Evolutionary conservation across 2,797 vertebrate genomes (phyloP).

Genomic region (Malurus leucopterus): DNA sequence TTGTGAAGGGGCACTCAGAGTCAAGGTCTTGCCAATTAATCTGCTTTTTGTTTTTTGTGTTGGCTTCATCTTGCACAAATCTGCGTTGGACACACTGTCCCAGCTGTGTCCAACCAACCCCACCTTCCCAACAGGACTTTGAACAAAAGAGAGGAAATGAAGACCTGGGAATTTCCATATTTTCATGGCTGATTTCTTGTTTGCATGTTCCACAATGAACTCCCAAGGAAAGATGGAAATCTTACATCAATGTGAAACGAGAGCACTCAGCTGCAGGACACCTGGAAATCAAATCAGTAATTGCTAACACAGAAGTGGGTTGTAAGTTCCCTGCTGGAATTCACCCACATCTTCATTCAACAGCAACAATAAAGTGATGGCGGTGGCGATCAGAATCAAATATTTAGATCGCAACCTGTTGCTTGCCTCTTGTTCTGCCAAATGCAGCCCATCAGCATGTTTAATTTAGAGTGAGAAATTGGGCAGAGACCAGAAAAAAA

Average conservation of each 20-base stretch:
- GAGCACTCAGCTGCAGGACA: neutral
- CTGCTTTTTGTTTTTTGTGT: neutral
- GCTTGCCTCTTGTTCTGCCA: neutral
- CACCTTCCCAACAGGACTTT: neutral
- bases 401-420: neutral
- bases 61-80: neutral
- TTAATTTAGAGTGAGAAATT: neutral
- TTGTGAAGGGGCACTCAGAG: neutral
- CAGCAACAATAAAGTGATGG: neutral
- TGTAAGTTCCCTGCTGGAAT: slow-evolving; percentile 11
- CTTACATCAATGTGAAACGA: neutral
- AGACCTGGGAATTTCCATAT: neutral
- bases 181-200: slow-evolving; percentile 4
- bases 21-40: neutral
- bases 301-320: neutral
- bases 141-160: neutral
- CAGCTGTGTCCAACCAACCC: neutral
- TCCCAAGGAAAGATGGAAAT: slow-evolving; percentile 4
- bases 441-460: neutral
- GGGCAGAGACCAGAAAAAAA: neutral
- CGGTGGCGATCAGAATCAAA: neutral
- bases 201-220: neutral
- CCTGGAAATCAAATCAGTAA: slow-evolving; percentile 36
- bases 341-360: neutral
- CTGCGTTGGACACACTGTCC: neutral